A percentile compares a stretch with the other conserved stretches of the same genome.
phyloP scores from a whole-genome alignment of 2,113 vertebrate genomes.

The Sardina pilchardus region DNA sequence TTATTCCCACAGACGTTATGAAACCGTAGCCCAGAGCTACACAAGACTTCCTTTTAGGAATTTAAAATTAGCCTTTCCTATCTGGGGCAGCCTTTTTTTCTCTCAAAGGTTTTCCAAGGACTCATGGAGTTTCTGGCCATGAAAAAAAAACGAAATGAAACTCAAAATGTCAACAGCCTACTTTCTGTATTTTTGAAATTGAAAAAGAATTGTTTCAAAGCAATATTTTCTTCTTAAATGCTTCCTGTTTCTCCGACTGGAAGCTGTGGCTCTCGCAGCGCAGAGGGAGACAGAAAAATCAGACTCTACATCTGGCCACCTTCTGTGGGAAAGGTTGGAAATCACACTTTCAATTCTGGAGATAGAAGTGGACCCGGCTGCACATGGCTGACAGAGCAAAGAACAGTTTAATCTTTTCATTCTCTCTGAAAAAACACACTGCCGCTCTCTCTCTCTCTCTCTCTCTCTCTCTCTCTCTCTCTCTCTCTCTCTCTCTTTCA shows the following conservation, averaged over 20 bases:
- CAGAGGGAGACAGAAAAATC: not conserved
- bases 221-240: not conserved
- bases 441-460: not conserved
- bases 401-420: constrained; percentile 45
- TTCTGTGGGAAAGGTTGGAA: constrained; percentile 26
- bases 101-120: not conserved
- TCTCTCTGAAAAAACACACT: not conserved
- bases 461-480: not conserved
- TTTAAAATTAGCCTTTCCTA: not conserved
- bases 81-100: not conserved
- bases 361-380: constrained; percentile 39
- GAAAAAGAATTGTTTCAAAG: not conserved
- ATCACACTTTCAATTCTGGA: constrained; percentile 44
- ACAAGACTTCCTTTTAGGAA: not conserved
- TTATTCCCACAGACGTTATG: not conserved
- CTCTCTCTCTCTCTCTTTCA: not conserved
- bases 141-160: not conserved
- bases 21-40: not conserved
- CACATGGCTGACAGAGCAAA: constrained; percentile 22
- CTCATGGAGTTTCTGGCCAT: not conserved
- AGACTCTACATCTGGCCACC: constrained; percentile 32
- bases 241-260: not conserved
- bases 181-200: not conserved
- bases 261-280: not conserved
- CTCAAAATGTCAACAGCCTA: constrained; percentile 3